A percentile compares a stretch with the other conserved stretches of the same genome.
Conservation (phyloP, 2,888 invertebrate genomes). For the Doris montereyensis region DNA sequence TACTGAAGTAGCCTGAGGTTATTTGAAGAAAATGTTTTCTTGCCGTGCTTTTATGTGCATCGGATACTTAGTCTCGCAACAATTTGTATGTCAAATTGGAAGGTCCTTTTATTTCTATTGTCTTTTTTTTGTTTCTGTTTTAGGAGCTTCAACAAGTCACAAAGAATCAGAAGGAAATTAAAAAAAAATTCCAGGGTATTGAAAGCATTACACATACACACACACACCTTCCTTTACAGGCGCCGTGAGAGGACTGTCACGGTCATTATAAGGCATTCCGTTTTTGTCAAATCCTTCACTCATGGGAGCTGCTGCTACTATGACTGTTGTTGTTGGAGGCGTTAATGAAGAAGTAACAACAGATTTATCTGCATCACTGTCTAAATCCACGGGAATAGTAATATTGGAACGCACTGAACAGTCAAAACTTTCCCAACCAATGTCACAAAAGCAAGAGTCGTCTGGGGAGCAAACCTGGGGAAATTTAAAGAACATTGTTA, state of each 20-base stretch:
- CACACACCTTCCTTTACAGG: not conserved
- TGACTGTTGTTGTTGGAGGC: not conserved
- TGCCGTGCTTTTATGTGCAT: too few species aligned
- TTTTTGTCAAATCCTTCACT: not conserved
- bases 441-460: constrained; percentile 92
- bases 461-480: constrained; percentile 90
- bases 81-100: too few species aligned
- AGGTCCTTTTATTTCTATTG: too few species aligned
- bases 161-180: too few species aligned
- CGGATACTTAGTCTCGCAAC: too few species aligned
- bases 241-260: not conserved
- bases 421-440: constrained; percentile 76
- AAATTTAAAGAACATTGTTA: not conserved
- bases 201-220: not conserved
- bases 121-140: too few species aligned
- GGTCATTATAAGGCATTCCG: not conserved
- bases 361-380: constrained; percentile 18
- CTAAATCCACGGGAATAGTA: constrained; percentile 42
- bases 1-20: too few species aligned
- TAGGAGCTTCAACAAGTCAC: too few species aligned
- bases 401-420: constrained; percentile 63
- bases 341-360: too few species aligned
- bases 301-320: not conserved
- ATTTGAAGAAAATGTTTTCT: too few species aligned
- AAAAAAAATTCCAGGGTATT: not conserved